A percentile compares a stretch with the other conserved stretches of the same genome.
Evolutionary conservation across 2,113 vertebrate species (phyloP).

Genomic region (Pelobates fuscus): DNA sequence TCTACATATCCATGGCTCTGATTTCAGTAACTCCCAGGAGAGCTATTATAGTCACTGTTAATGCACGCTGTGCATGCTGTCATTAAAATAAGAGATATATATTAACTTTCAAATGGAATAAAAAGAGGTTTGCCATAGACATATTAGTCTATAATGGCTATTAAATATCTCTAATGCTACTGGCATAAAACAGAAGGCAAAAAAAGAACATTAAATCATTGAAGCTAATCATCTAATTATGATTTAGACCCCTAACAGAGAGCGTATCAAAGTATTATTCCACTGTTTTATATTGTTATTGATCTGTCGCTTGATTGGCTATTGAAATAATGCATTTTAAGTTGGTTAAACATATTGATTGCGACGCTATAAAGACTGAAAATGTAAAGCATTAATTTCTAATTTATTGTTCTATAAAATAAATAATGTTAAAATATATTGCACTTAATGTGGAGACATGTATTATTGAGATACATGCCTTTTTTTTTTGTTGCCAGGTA

Average conservation of each 20-base stretch:
- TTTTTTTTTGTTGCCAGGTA: too few relatives aligned
- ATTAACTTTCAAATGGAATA: neutral
- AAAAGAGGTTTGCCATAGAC: neutral
- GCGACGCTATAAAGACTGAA: too few relatives aligned
- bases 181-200: conserved; percentile 7
- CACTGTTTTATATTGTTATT: neutral
- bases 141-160: conserved; percentile 18
- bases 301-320: too few relatives aligned
- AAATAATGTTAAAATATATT: too few relatives aligned
- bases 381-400: too few relatives aligned
- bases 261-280: conserved; percentile 6
- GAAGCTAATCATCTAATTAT: conserved; percentile 17
- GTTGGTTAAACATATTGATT: too few relatives aligned
- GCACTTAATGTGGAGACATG: too few relatives aligned
- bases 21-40: too few relatives aligned
- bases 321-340: too few relatives aligned
- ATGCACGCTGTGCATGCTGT: neutral
- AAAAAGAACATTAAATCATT: conserved; percentile 17
- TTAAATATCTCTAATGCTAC: conserved; percentile 28
- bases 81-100: conserved; percentile 8
- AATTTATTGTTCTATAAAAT: too few relatives aligned
- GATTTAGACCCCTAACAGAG: neutral
- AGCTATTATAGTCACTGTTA: neutral
- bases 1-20: too few relatives aligned
- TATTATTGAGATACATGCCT: too few relatives aligned